A percentile compares a stretch with the other conserved stretches of the same genome.
Conservation (phyloP, 1,140 invertebrate species). For the Physella acuta region DNA sequence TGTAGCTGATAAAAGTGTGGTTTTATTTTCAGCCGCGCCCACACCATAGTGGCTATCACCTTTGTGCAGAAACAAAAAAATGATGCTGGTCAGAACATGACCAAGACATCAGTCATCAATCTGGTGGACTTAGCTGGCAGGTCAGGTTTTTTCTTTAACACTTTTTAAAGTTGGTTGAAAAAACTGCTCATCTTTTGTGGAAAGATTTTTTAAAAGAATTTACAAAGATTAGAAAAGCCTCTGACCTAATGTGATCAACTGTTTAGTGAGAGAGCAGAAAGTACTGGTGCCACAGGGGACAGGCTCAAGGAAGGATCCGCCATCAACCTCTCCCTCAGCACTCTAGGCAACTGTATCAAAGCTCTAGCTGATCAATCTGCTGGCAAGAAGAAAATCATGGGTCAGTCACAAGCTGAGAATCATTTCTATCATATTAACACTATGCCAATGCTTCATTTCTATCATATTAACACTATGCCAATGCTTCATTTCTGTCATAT, state of each 20-base stretch:
- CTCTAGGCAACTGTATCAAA: constrained; percentile 68
- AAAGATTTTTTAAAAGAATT: too few relatives aligned
- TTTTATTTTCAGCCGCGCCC: constrained; percentile 61
- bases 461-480: too few relatives aligned
- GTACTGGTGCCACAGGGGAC: constrained; percentile 66
- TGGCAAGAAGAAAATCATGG: constrained; percentile 55
- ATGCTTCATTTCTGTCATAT: too few relatives aligned
- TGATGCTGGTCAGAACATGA: constrained; percentile 63
- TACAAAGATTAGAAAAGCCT: too few relatives aligned
- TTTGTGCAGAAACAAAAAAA: constrained; percentile 66
- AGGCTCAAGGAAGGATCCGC: constrained; percentile 68
- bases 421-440: too few relatives aligned
- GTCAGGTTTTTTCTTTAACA: constrained; percentile 56
- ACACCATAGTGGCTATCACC: constrained; percentile 67
- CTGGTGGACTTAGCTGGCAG: constrained; percentile 70
- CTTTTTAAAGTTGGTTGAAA: too few relatives aligned
- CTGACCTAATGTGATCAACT: too few relatives aligned
- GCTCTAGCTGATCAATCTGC: constrained; percentile 61
- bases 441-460: too few relatives aligned
- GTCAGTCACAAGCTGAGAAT: too few relatives aligned
- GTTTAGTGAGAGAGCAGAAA: constrained; percentile 67
- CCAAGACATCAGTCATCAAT: constrained; percentile 66
- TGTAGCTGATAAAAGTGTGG: background rate
- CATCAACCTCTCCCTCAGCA: constrained; percentile 68
- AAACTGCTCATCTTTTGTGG: too few relatives aligned